Base-by-base conservation (phyloP, 2,113 vertebrate species). In the Morone chrysops region DNA sequence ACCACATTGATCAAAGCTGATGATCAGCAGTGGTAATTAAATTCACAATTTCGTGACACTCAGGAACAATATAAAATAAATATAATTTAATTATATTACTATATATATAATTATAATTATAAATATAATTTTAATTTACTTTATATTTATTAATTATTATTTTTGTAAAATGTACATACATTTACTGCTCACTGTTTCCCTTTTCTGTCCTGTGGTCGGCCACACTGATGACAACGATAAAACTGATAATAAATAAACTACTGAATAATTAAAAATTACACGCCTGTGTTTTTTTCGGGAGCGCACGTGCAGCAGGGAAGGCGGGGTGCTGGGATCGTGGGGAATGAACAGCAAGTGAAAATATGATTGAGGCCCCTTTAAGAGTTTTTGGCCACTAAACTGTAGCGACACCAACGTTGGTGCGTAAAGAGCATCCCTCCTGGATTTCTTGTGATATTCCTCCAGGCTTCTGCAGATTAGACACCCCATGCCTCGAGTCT, bases 351-450 rank as follows among this genome's bases (percentile, higher is more conserved):
- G 57, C 74, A 68, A 83, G 78, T 75, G 83, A 62, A 88, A 92
- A 93, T 90, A 90, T 86, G 90, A 92, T 92, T 89, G 85, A 85
- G 94, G 90, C 77, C 89, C 92, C 94, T 94, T 94, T 94, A 95
- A 95, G 92, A 91, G 89, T 60, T 78, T 53, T 89, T 79, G 84
- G 83, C 85, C 83, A 88, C 87, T 92, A 90, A 92, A 92, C 84
- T 86, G 81, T 70, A 84, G 86, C 86, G 93, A 93, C 90, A 89
- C 75, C 78, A 81, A 65, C 80, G 89, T 74, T 31, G 86, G 82
- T 80, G 85, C 77, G 85, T 84, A 77, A 86, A 90, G 88, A 87
- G 88, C 91, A 86, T 87, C 80, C 83, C 86, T 88, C 88, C 83
- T 85, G 86, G 87, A 87, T 85, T 73, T 54, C 80, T 75, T 83